Evolutionary conservation across 2,797 vertebrate genomes (phyloP), one percentile per base, ranked within the genome.

Genomic region (Poeciliopsis paucimaculata): DNA sequence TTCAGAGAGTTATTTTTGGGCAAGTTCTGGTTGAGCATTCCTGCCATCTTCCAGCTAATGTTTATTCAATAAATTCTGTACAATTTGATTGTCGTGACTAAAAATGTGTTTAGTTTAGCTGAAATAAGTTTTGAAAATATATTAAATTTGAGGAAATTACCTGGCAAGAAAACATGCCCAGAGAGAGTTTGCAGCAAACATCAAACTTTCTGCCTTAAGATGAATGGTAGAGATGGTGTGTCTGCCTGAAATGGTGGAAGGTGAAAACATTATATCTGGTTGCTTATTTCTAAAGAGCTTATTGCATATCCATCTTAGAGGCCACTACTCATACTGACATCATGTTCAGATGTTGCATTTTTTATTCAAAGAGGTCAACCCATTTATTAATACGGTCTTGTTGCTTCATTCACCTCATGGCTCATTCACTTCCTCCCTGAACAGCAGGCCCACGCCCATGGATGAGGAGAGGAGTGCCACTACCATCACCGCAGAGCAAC

Each of bases 391-490:
- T 75, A 34, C 77, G 28, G 26, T 73, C 62, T 82, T 8, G 73
- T 2, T 66, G 46, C 46, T 70, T 75, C 76, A 95, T 41, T 41
- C 41, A 41, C 9, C 41, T 41, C 41, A 41, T 41, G 92, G 91
- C 91, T 89, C 86, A 77, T 85, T 86, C 82, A 72, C 80, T 91
- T 89, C 83, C 84, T 90, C 80, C 82, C 64, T 75, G 74, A 82
- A 87, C 83, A 93, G 88, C 90, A 89, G 84, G 92, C 87, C 90
- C 84, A 85, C 45, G 87, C 89, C 90, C 92, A 98, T 98, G 97
- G 96, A 96, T 93, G 96, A 96, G 95, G 95, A 96, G 94, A 93
- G 94, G 90, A 91, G 82, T 83, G 91, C 86, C 84, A 83, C 90
- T 82, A 78, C 92, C 84, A 92, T 92, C 94, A 93, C 77, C 79